Conservation (phyloP, 2,888 invertebrate genomes). For the Ferrisia virgata region DNA sequence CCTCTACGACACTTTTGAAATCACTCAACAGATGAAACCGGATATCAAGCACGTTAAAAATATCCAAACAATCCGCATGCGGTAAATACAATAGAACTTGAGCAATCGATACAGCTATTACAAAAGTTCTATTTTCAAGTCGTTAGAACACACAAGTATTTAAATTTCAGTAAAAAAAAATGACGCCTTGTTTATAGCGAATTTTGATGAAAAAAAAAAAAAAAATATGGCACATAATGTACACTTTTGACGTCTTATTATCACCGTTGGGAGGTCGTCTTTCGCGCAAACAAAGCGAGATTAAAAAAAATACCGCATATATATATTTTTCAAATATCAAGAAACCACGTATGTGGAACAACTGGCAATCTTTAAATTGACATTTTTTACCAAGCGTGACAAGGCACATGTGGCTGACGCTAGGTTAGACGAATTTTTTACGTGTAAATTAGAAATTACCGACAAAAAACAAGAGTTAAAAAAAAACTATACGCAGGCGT, state of each 20-base stretch:
- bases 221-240: not conserved
- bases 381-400: not conserved
- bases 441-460: not conserved
- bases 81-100: not conserved
- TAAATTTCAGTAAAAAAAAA: not conserved
- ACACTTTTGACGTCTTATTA: not conserved
- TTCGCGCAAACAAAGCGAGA: not conserved
- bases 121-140: not conserved
- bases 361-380: not conserved
- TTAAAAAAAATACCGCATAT: not conserved
- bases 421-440: not conserved
- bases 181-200: not conserved
- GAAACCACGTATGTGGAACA: not conserved
- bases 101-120: not conserved
- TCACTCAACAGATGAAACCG: not conserved
- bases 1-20: not conserved
- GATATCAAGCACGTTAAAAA: not conserved
- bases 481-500: not conserved
- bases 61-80: no score
- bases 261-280: not conserved
- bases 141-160: no score
- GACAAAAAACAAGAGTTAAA: not conserved
- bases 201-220: not conserved
- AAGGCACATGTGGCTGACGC: not conserved
- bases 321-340: not conserved